Evolutionary conservation across 2,888 invertebrate genomes (phyloP), one percentile per base, ranked within the genome.

Genomic region (Polietes domitor): DNA sequence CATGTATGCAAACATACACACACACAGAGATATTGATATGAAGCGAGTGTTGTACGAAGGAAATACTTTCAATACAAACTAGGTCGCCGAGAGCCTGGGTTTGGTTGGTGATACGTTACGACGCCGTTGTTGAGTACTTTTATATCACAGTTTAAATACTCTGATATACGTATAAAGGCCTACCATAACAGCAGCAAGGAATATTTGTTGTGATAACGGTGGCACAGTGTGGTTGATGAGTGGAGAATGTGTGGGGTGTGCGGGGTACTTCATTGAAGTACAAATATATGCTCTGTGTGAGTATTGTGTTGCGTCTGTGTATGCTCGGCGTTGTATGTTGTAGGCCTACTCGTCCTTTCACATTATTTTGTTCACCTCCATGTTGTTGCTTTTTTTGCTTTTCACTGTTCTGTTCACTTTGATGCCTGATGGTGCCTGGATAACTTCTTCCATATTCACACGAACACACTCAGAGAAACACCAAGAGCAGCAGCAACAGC

Each of bases 361-460:
- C n/a, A n/a, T n/a, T 50, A 24, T 72, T 47, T 78, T 43, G 4
- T 41, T 50, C 17, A 53, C 21, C 15, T 37, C 12, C 6, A 7
- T 37, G 9, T 37, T 37, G 6, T 7, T 37, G 4, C 12, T 7
- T 37, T 37, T 37, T 37, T 55, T 63, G 17, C 43, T 55, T 3
- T 32, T 72, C 28, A 71, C 24, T n/a, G n/a, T 37, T 72, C 41
- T 80, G 80, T 80, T 78, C 63, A 47, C 58, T 72, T 80, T 78
- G 53, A 84, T 84, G 72, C 80, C 68, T 43, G 68, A 68, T 81
- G 81, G 81, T 89, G 89, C 89, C 89, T 89, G 89, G 89, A 89
- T 89, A 89, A 88, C 86, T 87, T 89, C 87, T 87, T 89, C 87
- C 86, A 87, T 86, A 88, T 88, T 88, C 86, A 87, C 85, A 87